Base-by-base conservation (phyloP, 2,113 vertebrate species). In the Otocyon megalotis region DNA sequence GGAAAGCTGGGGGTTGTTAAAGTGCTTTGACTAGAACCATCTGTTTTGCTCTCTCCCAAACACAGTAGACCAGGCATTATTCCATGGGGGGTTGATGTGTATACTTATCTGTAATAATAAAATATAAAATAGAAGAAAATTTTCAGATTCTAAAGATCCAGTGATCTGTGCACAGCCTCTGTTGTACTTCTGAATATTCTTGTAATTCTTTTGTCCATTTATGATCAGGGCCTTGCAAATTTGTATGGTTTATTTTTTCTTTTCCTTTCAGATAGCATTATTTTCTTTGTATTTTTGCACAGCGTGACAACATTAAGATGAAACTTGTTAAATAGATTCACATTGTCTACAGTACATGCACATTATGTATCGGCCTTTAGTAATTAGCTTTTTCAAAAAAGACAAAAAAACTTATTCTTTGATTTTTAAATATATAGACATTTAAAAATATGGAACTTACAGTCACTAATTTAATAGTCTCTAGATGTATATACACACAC, bases 11-110 rank as follows among this genome's bases (percentile, higher is more conserved):
- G 90, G 97, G 98, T 80, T 92, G 90, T 97, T 97, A 96, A 97
- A 98, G 94, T 96, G 72, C 88, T 97, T 98, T 97, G 97, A 98
- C 93, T 97, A 53, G 98, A 98, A 97, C 96, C 98, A 98, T 98
- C 97, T 98, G 98, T 98, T 98, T 96, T 94, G 32, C 93, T 97
- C 97, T 98, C 82, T 96, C 88, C 95, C 85, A 88, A 97, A 97
- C 98, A 67, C 35, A 98, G 92, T 92, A 93, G 94, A 77, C 96
- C 90, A 98, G 97, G 90, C 54, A 11, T 93, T 98, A 76, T 96
- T 97, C 95, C 87, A 56, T 8, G 62, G 60, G 95, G 22, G 26
- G 15, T 6, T 92, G 63, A 88, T 89, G 76, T 92, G 95, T 95
- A 94, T 56, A 95, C 58, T 92, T 97, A 93, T 91, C 97, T 97